A percentile compares a stretch with the other conserved stretches of the same genome.
phyloP scores from a whole-genome alignment of 2,797 vertebrate species.

The Hoplostethus mediterraneus region DNA sequence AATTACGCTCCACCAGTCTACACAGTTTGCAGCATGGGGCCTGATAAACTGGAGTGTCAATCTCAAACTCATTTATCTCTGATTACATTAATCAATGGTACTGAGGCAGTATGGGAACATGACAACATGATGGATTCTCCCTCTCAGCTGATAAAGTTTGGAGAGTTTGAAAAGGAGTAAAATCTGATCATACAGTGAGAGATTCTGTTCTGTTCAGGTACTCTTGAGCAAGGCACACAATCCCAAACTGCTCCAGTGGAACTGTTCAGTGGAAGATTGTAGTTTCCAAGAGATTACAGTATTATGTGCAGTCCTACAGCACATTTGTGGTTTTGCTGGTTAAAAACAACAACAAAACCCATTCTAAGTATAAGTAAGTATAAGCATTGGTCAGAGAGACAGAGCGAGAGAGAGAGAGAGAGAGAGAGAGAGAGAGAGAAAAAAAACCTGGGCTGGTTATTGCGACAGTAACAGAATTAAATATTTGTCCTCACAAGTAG shows the following conservation, averaged over 20 bases:
- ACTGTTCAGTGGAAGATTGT: not conserved
- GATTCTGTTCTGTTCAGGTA: conserved; percentile 16
- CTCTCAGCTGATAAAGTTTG: conserved; percentile 53
- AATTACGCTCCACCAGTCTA: conserved; percentile 71
- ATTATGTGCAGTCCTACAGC: not conserved
- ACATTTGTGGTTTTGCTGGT: not conserved
- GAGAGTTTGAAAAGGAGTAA: conserved; percentile 51
- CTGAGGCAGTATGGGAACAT: conserved; percentile 58
- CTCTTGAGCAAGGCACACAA: conserved; percentile 43
- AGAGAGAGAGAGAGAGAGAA: conserved; percentile 25
- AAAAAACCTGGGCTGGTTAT: too few species aligned
- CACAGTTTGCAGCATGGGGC: conserved; percentile 57
- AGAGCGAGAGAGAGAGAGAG: not conserved
- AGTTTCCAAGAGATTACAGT: too few species aligned
- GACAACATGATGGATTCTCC: conserved; percentile 56
- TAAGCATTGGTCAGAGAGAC: too few species aligned
- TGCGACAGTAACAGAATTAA: too few species aligned
- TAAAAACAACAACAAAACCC: not conserved
- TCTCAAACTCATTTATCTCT: conserved; percentile 78
- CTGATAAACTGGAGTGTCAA: conserved; percentile 79
- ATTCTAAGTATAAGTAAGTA: too few species aligned
- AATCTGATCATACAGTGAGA: conserved; percentile 42
- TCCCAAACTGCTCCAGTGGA: not conserved
- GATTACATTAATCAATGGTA: conserved; percentile 76
- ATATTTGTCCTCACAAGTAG: conserved; percentile 15